Conservation (phyloP, 2,888 invertebrate species). For the Plebejus melissa region DNA sequence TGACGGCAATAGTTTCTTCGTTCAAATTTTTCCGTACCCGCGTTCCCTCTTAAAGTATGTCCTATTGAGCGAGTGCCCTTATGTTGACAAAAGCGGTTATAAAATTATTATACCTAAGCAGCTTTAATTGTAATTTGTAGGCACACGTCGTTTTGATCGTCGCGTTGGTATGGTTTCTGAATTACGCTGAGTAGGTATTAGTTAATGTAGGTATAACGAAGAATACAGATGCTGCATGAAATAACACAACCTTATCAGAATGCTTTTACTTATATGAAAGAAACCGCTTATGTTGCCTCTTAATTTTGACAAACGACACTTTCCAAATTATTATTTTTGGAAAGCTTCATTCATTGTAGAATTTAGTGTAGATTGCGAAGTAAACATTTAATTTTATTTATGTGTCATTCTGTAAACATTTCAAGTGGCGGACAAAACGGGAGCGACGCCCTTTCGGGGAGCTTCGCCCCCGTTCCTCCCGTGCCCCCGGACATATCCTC, state of each 20-base stretch:
- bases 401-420: neutral
- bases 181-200: too few species aligned
- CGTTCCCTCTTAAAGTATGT: neutral
- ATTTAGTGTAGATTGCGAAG: neutral
- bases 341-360: neutral
- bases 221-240: neutral
- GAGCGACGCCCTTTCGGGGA: slow-evolving; percentile 63
- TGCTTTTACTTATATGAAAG: neutral
- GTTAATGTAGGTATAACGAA: too few species aligned
- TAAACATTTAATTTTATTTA: neutral
- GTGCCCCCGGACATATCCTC: slow-evolving; percentile 73
- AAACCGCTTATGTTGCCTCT: neutral
- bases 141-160: too few species aligned
- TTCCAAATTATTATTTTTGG: too few species aligned
- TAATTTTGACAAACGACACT: neutral
- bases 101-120: neutral
- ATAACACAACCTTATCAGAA: neutral
- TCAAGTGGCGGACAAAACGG: slow-evolving; percentile 68
- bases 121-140: too few species aligned
- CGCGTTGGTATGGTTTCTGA: too few species aligned
- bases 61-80: neutral
- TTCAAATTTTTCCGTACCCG: too few species aligned
- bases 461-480: slow-evolving; percentile 66
- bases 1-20: too few species aligned
- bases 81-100: neutral